Percentiles rank a stretch among this genome's conserved stretches.
Evolutionary conservation across 1,140 invertebrate genomes (phyloP).

Genomic region (Vanessa atalanta): DNA sequence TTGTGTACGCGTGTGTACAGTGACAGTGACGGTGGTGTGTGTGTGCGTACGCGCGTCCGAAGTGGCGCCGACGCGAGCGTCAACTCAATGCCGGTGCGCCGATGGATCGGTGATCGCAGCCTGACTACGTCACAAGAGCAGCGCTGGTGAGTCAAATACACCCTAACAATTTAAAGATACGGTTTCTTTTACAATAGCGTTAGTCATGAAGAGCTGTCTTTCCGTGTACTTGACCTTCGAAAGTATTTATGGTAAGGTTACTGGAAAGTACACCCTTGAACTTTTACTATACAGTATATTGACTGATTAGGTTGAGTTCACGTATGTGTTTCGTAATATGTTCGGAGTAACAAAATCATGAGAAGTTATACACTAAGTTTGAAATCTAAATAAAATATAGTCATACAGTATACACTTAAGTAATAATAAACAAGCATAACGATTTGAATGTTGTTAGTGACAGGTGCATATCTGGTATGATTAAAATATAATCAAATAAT

Average conservation of each 20-base stretch:
- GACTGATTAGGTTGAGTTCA: neutral
- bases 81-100: conserved; percentile 73
- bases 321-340: neutral
- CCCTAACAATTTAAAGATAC: neutral
- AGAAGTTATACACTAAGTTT: too few relatives aligned
- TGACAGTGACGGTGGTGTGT: conserved; percentile 50
- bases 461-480: too few relatives aligned
- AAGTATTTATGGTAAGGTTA: conserved; percentile 5
- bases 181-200: neutral
- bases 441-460: too few relatives aligned
- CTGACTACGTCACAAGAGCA: conserved; percentile 72
- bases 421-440: too few relatives aligned
- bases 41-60: conserved; percentile 57
- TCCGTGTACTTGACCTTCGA: conserved; percentile 1
- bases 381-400: too few relatives aligned
- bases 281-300: neutral
- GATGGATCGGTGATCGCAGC: conserved; percentile 78
- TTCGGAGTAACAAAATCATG: conserved; percentile 1
- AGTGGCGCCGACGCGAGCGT: conserved; percentile 65
- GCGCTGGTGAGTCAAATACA: conserved; percentile 67
- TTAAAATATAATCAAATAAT: too few relatives aligned
- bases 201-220: neutral
- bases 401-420: too few relatives aligned
- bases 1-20: conserved; percentile 34
- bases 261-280: conserved; percentile 24